A percentile compares a stretch with the other conserved stretches of the same genome.
Evolutionary conservation across 1,140 invertebrate genomes (phyloP).

Genomic region (Vanessa tameamea): DNA sequence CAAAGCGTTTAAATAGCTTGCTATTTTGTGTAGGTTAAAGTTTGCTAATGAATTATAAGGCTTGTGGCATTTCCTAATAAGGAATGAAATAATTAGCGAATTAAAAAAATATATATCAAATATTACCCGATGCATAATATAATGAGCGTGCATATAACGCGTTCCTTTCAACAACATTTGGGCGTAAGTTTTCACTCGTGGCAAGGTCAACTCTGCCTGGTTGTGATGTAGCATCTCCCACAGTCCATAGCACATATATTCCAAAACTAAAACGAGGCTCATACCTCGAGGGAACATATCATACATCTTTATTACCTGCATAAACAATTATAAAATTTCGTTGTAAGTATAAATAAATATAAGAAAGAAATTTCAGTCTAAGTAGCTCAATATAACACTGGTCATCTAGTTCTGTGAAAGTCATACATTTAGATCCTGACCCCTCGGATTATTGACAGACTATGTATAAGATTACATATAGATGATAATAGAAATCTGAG

Average conservation of each 20-base stretch:
- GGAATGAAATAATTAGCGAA: neutral
- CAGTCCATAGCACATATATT: conserved; percentile 95
- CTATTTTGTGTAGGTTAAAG: too few species aligned
- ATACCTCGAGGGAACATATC: conserved; percentile 95
- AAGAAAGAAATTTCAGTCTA: too few species aligned
- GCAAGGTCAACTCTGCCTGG: conserved; percentile 85
- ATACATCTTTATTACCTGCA: conserved; percentile 91
- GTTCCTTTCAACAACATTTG: conserved; percentile 96
- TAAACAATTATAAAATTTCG: neutral
- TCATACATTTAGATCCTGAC: too few species aligned
- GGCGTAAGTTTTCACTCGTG: conserved; percentile 93
- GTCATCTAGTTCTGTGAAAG: too few species aligned
- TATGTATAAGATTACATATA: neutral
- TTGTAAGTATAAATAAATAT: too few species aligned
- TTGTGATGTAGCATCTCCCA: conserved; percentile 92
- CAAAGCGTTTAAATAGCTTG: too few species aligned
- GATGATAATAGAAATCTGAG: too few species aligned
- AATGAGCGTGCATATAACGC: conserved; percentile 92
- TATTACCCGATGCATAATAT: conserved; percentile 96
- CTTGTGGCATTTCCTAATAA: too few species aligned
- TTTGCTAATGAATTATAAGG: too few species aligned
- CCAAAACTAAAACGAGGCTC: conserved; percentile 94
- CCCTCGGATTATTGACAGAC: neutral
- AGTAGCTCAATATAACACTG: too few species aligned
- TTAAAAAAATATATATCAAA: neutral